Evolutionary conservation across 2,113 vertebrate species (phyloP).

Genomic region (Passer domesticus): DNA sequence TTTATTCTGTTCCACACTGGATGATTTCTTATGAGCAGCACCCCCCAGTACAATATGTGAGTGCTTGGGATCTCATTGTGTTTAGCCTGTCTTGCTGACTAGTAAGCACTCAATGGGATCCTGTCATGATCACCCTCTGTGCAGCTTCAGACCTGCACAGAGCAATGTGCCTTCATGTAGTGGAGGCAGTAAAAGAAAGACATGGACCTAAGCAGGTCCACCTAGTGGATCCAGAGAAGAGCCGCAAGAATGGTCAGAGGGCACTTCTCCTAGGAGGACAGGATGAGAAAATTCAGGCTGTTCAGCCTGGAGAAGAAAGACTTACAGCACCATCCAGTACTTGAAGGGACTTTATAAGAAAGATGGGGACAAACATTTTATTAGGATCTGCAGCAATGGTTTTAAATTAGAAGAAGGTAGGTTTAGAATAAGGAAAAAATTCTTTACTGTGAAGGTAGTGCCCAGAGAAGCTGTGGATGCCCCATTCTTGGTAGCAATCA

Average conservation of each 20-base stretch:
- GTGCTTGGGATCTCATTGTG: background rate
- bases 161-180: background rate
- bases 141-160: background rate
- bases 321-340: background rate
- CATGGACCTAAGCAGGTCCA: background rate
- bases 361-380: background rate
- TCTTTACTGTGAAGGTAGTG: too few relatives aligned
- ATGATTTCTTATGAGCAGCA: background rate
- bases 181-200: background rate
- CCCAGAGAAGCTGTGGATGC: too few relatives aligned
- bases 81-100: background rate
- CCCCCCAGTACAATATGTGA: background rate
- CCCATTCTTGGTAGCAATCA: too few relatives aligned
- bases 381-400: background rate
- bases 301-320: background rate
- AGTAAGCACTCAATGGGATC: background rate
- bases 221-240: background rate
- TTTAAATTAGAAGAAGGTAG: background rate
- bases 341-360: background rate
- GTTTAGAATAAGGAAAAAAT: too few relatives aligned
- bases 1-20: background rate
- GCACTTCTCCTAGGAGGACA: background rate
- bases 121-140: background rate
- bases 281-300: background rate
- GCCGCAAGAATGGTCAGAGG: background rate